Conservation (phyloP, 1,140 invertebrate genomes). For the Chymomyza costata region DNA sequence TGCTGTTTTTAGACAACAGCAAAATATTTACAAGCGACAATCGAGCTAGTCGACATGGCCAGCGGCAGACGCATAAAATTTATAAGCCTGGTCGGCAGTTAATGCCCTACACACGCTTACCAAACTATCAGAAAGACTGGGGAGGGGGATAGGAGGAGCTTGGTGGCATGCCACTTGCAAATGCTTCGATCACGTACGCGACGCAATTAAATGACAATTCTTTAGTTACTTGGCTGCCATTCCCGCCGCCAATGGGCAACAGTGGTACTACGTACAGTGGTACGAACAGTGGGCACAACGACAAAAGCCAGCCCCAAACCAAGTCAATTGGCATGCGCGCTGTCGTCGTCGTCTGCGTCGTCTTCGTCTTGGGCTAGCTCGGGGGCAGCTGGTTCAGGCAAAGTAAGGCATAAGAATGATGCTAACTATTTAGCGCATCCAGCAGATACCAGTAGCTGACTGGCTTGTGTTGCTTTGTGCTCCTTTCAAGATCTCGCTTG, state of each 20-base stretch:
- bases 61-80: slow-evolving; percentile 64
- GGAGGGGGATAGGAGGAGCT: neutral
- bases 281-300: neutral
- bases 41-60: no score
- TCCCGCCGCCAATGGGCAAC: slow-evolving; percentile 15
- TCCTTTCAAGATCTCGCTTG: slow-evolving; percentile 11
- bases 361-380: no score
- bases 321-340: slow-evolving; percentile 58
- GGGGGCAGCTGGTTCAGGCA: slow-evolving; percentile 2
- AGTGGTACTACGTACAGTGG: no score
- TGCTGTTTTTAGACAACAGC: slow-evolving; percentile 35
- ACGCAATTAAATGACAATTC: slow-evolving; percentile 73
- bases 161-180: slow-evolving; percentile 37
- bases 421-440: slow-evolving; percentile 71
- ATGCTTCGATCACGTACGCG: slow-evolving; percentile 72
- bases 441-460: slow-evolving; percentile 62
- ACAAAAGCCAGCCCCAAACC: neutral
- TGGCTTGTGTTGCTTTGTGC: neutral
- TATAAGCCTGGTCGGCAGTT: slow-evolving; percentile 26
- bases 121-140: slow-evolving; percentile 17
- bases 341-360: neutral
- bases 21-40: slow-evolving; percentile 40
- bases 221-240: slow-evolving; percentile 58
- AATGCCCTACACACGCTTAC: neutral
- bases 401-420: slow-evolving; percentile 72